Evolutionary conservation across 2,797 vertebrate genomes (phyloP).

Genomic region (Oreochromis mossambicus): DNA sequence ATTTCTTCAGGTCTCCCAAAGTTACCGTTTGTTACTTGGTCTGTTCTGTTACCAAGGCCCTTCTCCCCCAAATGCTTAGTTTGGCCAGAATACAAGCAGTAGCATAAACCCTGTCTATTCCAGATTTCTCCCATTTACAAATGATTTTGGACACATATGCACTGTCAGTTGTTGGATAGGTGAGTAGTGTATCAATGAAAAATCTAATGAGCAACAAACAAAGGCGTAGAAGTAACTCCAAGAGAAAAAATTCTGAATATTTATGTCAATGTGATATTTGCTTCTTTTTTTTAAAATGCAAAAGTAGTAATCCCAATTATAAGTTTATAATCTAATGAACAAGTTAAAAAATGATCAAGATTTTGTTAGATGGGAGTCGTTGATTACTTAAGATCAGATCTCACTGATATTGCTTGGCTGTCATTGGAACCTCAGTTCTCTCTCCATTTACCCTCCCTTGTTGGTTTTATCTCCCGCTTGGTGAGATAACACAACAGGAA

Average conservation of each 20-base stretch:
- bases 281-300: neutral
- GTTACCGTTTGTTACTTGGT: neutral
- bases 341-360: neutral
- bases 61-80: neutral
- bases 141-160: neutral
- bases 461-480: neutral
- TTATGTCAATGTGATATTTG: neutral
- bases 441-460: neutral
- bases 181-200: neutral
- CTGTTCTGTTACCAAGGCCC: neutral
- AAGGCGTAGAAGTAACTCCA: neutral
- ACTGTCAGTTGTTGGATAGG: neutral
- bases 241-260: neutral
- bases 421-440: neutral
- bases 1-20: neutral
- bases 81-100: neutral
- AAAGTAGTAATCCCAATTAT: neutral
- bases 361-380: neutral
- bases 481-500: slow-evolving; percentile 34
- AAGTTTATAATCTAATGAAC: neutral
- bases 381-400: neutral
- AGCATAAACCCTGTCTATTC: neutral
- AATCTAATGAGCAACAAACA: neutral
- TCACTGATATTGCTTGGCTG: neutral
- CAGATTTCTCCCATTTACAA: neutral